phyloP scores from a whole-genome alignment of 1,140 invertebrate species.

The Samia ricini region DNA sequence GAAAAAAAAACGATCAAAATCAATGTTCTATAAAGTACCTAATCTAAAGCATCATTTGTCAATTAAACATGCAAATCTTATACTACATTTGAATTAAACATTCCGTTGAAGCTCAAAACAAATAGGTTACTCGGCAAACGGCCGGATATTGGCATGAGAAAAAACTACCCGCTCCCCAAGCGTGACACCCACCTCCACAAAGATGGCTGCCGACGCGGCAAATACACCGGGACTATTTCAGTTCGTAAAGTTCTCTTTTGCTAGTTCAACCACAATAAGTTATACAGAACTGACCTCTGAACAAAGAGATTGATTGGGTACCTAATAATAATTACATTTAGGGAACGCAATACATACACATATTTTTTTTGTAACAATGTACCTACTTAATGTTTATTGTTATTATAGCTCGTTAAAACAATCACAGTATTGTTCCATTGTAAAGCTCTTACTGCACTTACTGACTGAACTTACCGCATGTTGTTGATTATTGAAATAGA shows the following conservation, averaged over 20 bases:
- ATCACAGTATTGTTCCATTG: too few relatives aligned
- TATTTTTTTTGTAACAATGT: neutral
- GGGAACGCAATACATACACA: neutral
- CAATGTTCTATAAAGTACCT: too few relatives aligned
- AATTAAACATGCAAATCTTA: conserved; percentile 9
- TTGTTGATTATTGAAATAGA: too few relatives aligned
- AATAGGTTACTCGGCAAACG: conserved; percentile 50
- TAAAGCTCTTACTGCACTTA: too few relatives aligned
- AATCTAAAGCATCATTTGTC: neutral
- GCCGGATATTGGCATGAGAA: conserved; percentile 44
- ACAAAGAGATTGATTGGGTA: conserved; percentile 22
- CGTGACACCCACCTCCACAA: conserved; percentile 44
- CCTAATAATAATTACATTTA: neutral
- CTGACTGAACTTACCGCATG: too few relatives aligned
- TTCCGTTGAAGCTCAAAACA: conserved; percentile 28
- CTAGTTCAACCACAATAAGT: conserved; percentile 43
- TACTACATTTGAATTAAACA: conserved; percentile 11
- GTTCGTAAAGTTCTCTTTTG: conserved; percentile 66
- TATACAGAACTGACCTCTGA: conserved; percentile 37
- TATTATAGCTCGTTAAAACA: too few relatives aligned
- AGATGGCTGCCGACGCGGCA: conserved; percentile 54
- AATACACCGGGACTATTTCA: conserved; percentile 70
- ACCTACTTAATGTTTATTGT: too few relatives aligned
- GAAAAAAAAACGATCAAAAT: neutral
- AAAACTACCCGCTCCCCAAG: conserved; percentile 35